Conservation (phyloP, 2,113 vertebrate species). For the Passer domesticus region DNA sequence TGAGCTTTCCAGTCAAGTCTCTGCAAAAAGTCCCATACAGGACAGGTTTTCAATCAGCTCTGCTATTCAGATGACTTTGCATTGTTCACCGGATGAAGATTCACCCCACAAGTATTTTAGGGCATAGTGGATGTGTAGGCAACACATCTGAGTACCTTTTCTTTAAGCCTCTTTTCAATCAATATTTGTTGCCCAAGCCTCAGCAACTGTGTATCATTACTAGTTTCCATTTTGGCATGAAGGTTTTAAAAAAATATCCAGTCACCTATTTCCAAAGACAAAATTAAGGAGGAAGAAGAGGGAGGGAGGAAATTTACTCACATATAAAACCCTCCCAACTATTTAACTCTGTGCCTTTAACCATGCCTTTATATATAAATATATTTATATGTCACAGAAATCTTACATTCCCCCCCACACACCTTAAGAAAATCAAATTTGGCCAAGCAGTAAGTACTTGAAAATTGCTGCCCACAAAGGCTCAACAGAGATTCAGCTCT, state of each 20-base stretch:
- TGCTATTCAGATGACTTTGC: not conserved
- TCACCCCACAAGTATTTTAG: not conserved
- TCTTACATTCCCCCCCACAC: accelerated
- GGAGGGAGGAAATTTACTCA: not conserved
- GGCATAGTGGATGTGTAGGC: not conserved
- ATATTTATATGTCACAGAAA: not conserved
- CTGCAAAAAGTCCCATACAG: not conserved
- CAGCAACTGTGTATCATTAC: not conserved
- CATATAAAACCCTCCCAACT: not conserved
- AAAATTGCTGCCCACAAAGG: not conserved
- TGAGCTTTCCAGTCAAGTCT: not conserved
- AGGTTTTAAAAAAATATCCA: not conserved
- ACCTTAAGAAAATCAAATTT: not conserved
- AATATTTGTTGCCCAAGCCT: not conserved
- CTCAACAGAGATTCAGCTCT: not conserved
- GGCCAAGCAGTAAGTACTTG: not conserved
- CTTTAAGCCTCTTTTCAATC: not conserved
- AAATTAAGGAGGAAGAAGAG: not conserved
- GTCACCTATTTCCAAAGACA: not conserved
- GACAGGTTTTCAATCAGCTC: not conserved
- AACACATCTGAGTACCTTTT: not conserved
- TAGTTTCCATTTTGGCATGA: not conserved
- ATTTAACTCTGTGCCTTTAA: not conserved
- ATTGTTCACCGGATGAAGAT: accelerated
- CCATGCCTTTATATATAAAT: not conserved